phyloP scores from a whole-genome alignment of 2,113 vertebrate genomes.

The Shinisaurus crocodilurus region DNA sequence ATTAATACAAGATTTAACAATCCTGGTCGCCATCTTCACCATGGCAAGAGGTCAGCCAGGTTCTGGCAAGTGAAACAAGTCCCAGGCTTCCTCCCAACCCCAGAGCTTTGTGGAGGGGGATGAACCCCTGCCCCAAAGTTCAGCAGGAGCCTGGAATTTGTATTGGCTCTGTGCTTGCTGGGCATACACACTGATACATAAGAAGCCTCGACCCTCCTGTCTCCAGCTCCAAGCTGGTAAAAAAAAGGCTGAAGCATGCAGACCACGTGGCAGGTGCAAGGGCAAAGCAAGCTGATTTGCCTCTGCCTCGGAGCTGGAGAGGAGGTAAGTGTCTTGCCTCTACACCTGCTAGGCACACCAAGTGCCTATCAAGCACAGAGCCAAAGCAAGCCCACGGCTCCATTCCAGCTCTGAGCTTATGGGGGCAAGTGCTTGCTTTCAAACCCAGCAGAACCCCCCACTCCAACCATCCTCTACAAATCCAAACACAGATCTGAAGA shows the following conservation, averaged over 20 bases:
- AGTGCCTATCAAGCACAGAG: not conserved
- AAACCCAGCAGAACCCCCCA: not conserved
- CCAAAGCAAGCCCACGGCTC: not conserved
- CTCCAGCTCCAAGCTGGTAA: not conserved
- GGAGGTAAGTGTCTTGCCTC: not conserved
- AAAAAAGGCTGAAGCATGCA: not conserved
- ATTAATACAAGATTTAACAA: not conserved
- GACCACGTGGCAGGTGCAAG: not conserved
- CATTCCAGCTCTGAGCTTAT: not conserved
- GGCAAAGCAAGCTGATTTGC: not conserved
- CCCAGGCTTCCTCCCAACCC: not conserved
- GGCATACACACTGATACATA: not conserved
- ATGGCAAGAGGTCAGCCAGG: not conserved
- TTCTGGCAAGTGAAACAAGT: not conserved
- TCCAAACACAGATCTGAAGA: not conserved
- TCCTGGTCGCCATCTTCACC: not conserved
- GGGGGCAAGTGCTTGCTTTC: not conserved
- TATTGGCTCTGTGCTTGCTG: not conserved
- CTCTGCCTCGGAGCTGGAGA: not conserved
- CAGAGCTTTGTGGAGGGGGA: not conserved
- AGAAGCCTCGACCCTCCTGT: not conserved
- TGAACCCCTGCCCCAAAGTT: not conserved
- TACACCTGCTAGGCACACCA: not conserved
- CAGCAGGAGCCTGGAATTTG: not conserved
- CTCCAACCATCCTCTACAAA: not conserved